Evolutionary conservation across 2,888 invertebrate genomes (phyloP), one percentile per base, ranked within the genome.

Genomic region (Microplitis manilae): DNA sequence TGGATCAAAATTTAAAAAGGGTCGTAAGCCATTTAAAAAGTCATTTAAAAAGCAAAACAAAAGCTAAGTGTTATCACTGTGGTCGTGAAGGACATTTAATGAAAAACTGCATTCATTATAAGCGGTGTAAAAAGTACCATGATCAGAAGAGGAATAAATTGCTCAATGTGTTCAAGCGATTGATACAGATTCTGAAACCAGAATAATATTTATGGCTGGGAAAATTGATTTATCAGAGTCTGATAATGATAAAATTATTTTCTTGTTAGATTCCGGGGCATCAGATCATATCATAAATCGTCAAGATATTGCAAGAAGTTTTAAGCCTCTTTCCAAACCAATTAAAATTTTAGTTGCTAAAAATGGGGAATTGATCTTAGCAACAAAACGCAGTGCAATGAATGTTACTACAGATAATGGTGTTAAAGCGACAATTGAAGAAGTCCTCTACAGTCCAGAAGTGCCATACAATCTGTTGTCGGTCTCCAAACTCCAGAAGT

Each of bases 391-490:
- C 40, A 85, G 85, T 30, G 77, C 77, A 61, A 76, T 89, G 1
- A 67, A 81, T 30, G 83, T 87, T 5, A 81, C 73, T 6, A 86
- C 80, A 72, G 81, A 86, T 70, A 76, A 80, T 40, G 83, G 84
- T 62, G 17, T 81, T 2, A 15, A 71, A 60, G 81, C 76, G 40
- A 64, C 72, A 13, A 74, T 84, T 1, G 79, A 82, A 65, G 70
- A 83, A 65, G 83, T 85, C 5, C 82, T 89, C 4, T 88, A 81
- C 77, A 83, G 84, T 71, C 68, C 83, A 17, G 86, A 87, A 20
- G 80, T 83, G 9, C 85, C 85, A 38, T 83, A 86, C 80, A 87
- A 88, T 77, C 75, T 86, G 38, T 77, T 86, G 7, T 86, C 86
- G 1, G 86, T 87, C 59, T 75, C 75, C 72, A 83, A 77, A 68